phyloP scores from a whole-genome alignment of 2,113 vertebrate species.

The Engystomops pustulosus region DNA sequence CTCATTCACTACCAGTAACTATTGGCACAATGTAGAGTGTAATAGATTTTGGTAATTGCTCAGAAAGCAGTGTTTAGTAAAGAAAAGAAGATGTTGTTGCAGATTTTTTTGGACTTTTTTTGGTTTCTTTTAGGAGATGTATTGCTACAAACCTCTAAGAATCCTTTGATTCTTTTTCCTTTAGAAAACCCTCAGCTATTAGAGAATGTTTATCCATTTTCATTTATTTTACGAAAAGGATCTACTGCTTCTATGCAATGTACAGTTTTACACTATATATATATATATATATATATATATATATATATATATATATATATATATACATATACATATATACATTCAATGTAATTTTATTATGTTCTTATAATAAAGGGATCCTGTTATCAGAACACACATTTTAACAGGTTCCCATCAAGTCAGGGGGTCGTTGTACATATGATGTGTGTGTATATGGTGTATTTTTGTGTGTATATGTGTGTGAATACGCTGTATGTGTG shows the following conservation, averaged over 20 bases:
- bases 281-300: background rate
- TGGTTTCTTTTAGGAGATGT: background rate
- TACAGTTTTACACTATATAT: no score
- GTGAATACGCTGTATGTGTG: no score
- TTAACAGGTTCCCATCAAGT: no score
- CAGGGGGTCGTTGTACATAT: no score
- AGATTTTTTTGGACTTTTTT: background rate
- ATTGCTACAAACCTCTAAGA: slow-evolving; percentile 19
- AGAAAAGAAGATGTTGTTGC: background rate
- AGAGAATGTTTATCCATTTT: background rate
- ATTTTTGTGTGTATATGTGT: no score
- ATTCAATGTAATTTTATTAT: no score
- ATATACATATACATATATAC: no score
- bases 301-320: no score
- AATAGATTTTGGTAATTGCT: slow-evolving; percentile 1
- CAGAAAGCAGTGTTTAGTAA: background rate
- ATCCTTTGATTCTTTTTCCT: background rate
- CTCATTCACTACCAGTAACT: background rate
- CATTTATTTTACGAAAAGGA: background rate
- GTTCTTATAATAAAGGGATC: no score
- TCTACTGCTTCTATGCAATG: no score
- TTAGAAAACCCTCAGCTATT: slow-evolving; percentile 1
- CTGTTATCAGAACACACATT: no score
- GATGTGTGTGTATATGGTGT: no score
- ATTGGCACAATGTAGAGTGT: background rate